Evolutionary conservation across 2,113 vertebrate genomes (phyloP), one percentile per base, ranked within the genome.

Genomic region (Fregetta grallaria): DNA sequence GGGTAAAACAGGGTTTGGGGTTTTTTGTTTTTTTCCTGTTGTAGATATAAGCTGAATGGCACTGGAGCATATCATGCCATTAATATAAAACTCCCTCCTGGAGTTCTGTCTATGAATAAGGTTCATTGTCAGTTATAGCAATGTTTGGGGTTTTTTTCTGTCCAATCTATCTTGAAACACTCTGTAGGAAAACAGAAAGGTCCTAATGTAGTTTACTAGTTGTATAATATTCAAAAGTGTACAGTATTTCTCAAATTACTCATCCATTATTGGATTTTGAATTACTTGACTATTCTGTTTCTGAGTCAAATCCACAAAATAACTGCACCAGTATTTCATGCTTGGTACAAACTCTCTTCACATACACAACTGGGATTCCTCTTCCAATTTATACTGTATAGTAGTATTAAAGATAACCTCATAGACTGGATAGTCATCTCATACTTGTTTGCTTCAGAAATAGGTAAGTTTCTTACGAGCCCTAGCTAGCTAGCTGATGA

Each of bases 201-300:
- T 96, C 95, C 94, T 97, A 61, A 94, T 74, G n/a, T 92, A 86
- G 80, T 97, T 95, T 96, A 96, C 93, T 93, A 92, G 93, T 79
- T 88, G 22, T 97, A 94, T 90, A 87, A 78, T 97, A 76, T 44
- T 97, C 76, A 94, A 90, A 89, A 89, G 73, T 97, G 90, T 94
- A 97, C 96, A 97, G 86, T 97, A 96, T 98, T 94, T 94, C 93
- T 96, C 67, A 94, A 72, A 73, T 94, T 96, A 94, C 90, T 96
- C 86, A 84, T 95, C 95, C 94, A 5, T 96, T 98, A 86, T 97
- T 97, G 97, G 97, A 98, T 97, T 97, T 96, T 97, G 63, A 96
- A 96, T 97, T 98, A 98, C 98, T 98, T 98, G 97, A 98, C 94
- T 92, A 71, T 97, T 98, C 67, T 97, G 89, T 97, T 97, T 80